Evolutionary conservation across 1,140 invertebrate species (phyloP), one percentile per base, ranked within the genome.

Genomic region (Marisa cornuarietis): DNA sequence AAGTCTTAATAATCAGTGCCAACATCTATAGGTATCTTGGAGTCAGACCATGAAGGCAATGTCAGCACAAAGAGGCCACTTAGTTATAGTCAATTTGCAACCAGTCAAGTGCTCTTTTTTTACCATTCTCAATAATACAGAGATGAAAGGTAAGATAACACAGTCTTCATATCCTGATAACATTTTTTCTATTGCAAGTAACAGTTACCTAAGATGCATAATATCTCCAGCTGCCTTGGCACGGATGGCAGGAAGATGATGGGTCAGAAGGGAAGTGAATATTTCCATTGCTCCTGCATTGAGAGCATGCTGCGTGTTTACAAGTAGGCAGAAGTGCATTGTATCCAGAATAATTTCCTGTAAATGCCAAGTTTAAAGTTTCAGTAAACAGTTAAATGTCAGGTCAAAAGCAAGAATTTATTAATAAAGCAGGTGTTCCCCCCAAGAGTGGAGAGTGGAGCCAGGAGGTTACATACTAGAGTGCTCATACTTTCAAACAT

Each of bases 161-260:
- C 49, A 81, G 65, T 31, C 6, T 42, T 6, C 31, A 42, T 42
- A 42, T 42, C 3, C 2, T 42, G 31, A 42, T 42, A 42, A 42
- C 31, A 42, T 42, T 42, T 4, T 42, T 42, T 42, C 31, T 42
- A 42, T 6, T 42, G 31, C 31, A 42, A 42, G 31, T 42, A 42
- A 42, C 31, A 42, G 13, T 78, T 85, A 91, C 89, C 90, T 91
- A 8, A 92, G 82, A 82, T 91, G 89, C 87, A 91, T 91, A 26
- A 92, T 90, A 79, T 90, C 87, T 76, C 89, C 83, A n/a, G 91
- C 90, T 66, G 90, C 90, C 79, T 88, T 90, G 10, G 87, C 85
- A 81, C 87, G 76, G 58, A 91, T 91, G 49, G 76, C 79, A 16
- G 79, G 79, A 20, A 81, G 79, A 16, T 84, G 71, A 79, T 91